These are phyloP conservation scores for Calephelis nemesis DNA, from an alignment of 1,140 invertebrate genomes.

Conservation along the genomic window DNA sequence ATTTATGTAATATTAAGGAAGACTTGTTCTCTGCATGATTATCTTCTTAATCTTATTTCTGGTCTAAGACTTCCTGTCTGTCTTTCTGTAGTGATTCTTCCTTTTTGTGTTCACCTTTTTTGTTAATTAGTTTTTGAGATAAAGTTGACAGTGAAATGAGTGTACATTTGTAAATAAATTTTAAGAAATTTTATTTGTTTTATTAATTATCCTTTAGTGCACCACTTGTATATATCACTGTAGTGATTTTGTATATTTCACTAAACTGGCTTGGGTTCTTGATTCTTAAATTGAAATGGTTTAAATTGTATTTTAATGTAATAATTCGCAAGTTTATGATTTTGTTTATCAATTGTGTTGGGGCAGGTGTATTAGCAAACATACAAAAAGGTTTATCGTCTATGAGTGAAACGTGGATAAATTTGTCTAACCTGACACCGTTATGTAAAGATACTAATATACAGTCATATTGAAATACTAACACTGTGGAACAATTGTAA, in stretches of 20 bases:
- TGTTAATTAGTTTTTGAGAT: constrained; percentile 40
- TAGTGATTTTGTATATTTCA: constrained; percentile 3
- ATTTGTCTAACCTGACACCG: too few species aligned
- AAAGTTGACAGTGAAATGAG: constrained; percentile 8
- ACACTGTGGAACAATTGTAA: too few species aligned
- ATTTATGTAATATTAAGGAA: constrained; percentile 23
- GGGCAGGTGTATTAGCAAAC: too few species aligned
- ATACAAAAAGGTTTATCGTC: too few species aligned
- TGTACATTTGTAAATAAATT: constrained; percentile 62
- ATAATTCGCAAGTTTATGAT: too few species aligned
- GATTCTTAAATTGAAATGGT: too few species aligned
- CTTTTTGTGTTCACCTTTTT: constrained; percentile 38
- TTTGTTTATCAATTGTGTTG: too few species aligned
- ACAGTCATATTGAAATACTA: too few species aligned
- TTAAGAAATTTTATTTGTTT: constrained; percentile 60
- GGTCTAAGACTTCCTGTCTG: neutral
- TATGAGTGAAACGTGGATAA: too few species aligned
- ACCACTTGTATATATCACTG: constrained; percentile 8
- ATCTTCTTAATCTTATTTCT: constrained; percentile 4
- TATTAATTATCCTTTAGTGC: constrained; percentile 49
- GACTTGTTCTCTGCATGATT: neutral
- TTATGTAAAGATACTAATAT: too few species aligned
- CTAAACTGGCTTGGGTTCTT: neutral
- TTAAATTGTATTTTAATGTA: too few species aligned
- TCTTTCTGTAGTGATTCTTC: constrained; percentile 1